Conservation (phyloP, 2,888 invertebrate genomes). For the Seira sanloemensis region DNA sequence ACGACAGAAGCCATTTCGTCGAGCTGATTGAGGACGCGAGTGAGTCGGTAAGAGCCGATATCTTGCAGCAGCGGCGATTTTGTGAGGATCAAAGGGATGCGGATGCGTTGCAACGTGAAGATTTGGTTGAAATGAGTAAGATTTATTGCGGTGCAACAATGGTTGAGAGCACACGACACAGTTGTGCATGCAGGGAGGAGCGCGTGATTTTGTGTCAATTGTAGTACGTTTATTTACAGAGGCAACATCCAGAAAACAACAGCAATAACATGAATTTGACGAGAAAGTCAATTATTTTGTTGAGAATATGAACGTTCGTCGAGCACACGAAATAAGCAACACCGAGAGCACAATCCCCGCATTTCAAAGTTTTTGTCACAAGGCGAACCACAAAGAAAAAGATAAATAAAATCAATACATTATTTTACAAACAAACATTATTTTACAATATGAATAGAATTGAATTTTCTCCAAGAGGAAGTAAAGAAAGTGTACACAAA, state of each 20-base stretch:
- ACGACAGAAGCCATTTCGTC: conserved; percentile 72
- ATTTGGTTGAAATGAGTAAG: too few species aligned
- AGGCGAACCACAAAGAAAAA: conserved; percentile 51
- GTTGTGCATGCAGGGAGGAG: not conserved
- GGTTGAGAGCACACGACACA: not conserved
- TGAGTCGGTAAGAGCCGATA: conserved; percentile 70
- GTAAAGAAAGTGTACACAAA: too few species aligned
- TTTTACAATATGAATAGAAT: not conserved
- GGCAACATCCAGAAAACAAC: conserved; percentile 1
- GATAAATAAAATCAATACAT: conserved; percentile 28
- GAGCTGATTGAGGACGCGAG: conserved; percentile 70
- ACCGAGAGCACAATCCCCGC: conserved; percentile 46
- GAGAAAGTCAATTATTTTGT: not conserved
- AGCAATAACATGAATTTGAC: conserved; percentile 1
- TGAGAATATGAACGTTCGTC: not conserved
- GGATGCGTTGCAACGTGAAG: conserved; percentile 10
- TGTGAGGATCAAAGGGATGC: not conserved
- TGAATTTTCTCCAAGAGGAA: too few species aligned
- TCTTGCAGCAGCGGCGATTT: conserved; percentile 38
- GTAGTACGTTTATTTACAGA: conserved; percentile 7
- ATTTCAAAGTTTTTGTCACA: conserved; percentile 50
- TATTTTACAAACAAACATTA: not conserved
- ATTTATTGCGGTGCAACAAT: conserved; percentile 10
- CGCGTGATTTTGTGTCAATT: too few species aligned
- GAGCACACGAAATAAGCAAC: conserved; percentile 53